Percentiles rank a stretch among this genome's conserved stretches.
These are phyloP conservation scores for Polia nebulosa DNA, from an alignment of 2,888 invertebrate species.

Conservation along the genomic window DNA sequence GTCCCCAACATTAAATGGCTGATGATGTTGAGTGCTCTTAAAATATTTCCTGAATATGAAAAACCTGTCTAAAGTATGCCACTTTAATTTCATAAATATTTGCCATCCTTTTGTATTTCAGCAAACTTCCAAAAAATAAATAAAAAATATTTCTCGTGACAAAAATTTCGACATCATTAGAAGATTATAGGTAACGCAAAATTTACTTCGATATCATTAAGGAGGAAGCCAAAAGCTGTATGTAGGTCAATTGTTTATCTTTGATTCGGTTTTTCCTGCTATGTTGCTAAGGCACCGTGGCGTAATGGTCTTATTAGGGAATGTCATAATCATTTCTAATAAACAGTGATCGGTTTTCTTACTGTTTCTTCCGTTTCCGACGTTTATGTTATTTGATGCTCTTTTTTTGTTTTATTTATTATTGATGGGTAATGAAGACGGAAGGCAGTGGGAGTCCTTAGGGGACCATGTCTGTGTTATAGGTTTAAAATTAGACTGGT, in stretches of 20 bases:
- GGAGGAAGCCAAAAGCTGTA: conserved; percentile 10
- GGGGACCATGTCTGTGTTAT: not conserved
- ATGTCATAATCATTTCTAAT: conserved; percentile 46
- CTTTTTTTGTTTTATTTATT: conserved; percentile 16
- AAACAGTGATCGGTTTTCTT: conserved; percentile 22
- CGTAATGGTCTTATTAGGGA: conserved; percentile 43
- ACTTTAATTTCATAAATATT: too few relatives aligned
- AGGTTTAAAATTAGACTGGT: not conserved
- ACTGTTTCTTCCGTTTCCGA: not conserved
- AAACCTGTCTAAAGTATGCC: too few relatives aligned
- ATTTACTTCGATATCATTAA: conserved; percentile 28
- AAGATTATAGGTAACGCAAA: conserved; percentile 20
- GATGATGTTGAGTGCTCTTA: too few relatives aligned
- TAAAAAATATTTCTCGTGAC: not conserved
- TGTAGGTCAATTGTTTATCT: conserved; percentile 55
- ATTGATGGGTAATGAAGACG: conserved; percentile 4
- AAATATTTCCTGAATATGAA: too few relatives aligned
- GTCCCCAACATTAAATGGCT: too few relatives aligned
- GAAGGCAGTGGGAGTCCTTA: not conserved
- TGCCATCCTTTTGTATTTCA: too few relatives aligned
- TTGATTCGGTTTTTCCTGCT: conserved; percentile 51
- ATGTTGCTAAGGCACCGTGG: conserved; percentile 30
- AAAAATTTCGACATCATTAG: conserved; percentile 31
- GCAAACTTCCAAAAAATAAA: too few relatives aligned
- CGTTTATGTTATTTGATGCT: not conserved